Conservation (phyloP, 37 sponge, comb jelly and placozoan species). For the Spongilla lacustris region DNA sequence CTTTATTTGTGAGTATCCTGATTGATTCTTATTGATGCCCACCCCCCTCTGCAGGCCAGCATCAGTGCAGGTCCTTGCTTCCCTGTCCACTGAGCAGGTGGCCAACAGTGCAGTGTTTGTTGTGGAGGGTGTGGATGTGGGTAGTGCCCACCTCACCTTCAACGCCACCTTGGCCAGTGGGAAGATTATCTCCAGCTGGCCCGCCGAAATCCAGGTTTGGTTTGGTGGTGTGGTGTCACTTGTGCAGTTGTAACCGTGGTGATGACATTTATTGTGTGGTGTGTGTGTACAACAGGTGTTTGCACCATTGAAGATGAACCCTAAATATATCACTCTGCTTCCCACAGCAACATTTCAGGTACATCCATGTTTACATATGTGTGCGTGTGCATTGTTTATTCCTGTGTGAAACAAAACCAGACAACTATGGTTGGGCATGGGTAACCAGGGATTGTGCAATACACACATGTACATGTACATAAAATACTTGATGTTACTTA, state of each 20-base stretch:
- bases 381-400: no score
- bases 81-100: slow-evolving; percentile 3
- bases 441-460: no score
- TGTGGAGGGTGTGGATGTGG: slow-evolving; percentile 67
- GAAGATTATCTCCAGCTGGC: slow-evolving; percentile 63
- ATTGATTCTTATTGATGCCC: no score
- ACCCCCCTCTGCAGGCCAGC: slow-evolving; percentile 34
- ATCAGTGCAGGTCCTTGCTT: background rate
- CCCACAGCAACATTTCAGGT: slow-evolving; percentile 80
- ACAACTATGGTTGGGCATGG: no score
- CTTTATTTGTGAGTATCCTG: background rate
- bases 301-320: slow-evolving; percentile 60
- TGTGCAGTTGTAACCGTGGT: background rate
- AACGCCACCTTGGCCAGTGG: slow-evolving; percentile 67
- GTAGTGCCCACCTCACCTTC: slow-evolving; percentile 73
- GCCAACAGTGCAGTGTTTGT: slow-evolving; percentile 35
- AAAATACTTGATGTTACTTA: no score
- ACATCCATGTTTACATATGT: no score
- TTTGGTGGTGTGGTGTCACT: background rate
- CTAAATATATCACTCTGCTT: slow-evolving; percentile 60
- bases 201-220: slow-evolving; percentile 71
- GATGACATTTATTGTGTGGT: background rate
- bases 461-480: no score
- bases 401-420: no score
- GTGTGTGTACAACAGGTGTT: slow-evolving; percentile 50